phyloP scores from a whole-genome alignment of 92 coral and sea anemone species.

The Nematostella vectensis region DNA sequence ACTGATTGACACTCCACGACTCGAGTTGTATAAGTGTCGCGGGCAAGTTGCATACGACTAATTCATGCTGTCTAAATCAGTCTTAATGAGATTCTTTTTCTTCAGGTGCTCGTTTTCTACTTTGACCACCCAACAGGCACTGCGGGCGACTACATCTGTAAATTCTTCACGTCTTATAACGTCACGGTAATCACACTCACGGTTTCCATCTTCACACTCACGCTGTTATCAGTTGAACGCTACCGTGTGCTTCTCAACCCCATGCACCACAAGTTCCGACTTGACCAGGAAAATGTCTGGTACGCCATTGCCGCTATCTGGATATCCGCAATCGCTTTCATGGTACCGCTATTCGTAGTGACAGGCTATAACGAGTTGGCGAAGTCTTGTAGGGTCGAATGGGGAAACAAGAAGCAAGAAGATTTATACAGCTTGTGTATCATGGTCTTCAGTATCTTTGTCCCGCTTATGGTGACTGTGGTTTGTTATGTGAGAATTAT shows the following conservation, averaged over 20 bases:
- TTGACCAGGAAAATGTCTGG: constrained; percentile 38
- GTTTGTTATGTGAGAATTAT: constrained; percentile 55
- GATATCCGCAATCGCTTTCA: constrained; percentile 40
- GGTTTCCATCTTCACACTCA: constrained; percentile 53
- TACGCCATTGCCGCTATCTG: constrained; percentile 44
- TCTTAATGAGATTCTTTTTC: no score
- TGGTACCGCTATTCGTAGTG: constrained; percentile 45
- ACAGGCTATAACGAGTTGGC: constrained; percentile 1
- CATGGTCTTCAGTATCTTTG: constrained; percentile 41
- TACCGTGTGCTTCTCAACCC: constrained; percentile 63
- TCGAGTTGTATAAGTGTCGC: no score
- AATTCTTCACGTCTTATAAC: constrained; percentile 51
- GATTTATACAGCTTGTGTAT: constrained; percentile 33
- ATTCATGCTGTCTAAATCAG: no score
- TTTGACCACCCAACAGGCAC: constrained; percentile 23
- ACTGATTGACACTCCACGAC: no score
- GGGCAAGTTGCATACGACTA: no score
- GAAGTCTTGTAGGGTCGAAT: constrained; percentile 31
- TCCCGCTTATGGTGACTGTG: constrained; percentile 26
- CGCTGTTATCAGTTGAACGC: constrained; percentile 60
- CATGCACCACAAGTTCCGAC: constrained; percentile 25
- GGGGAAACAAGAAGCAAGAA: constrained; percentile 35
- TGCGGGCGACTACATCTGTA: constrained; percentile 20
- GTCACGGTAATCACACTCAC: constrained; percentile 52
- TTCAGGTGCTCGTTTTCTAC: constrained; percentile 8